Base-by-base conservation (phyloP, 2,888 invertebrate species). In the Eutolmus rufibarbis region DNA sequence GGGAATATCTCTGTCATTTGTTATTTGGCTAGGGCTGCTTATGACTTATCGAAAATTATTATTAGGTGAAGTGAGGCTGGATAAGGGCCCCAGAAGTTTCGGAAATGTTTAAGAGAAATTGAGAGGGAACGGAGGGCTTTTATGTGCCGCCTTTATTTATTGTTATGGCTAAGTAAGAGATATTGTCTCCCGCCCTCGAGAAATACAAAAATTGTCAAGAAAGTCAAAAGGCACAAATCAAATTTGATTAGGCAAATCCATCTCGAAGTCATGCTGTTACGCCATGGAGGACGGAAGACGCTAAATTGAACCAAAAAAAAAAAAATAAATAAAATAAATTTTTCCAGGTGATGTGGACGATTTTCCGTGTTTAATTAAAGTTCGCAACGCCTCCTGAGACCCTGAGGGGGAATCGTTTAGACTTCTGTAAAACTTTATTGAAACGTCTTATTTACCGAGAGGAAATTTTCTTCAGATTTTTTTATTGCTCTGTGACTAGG, bases 11-110 rank as follows among this genome's bases (percentile, higher is more conserved):
- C 51, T 51, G 51, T 79, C 79, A 51, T 79, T 79, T 79, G 51
- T 51, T 79, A 79, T 79, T 79, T 79, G 76, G 46, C 79, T 46
- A 19, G 31, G 79, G 79, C 79, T 79, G 79, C 79, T 79, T 79
- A 79, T 79, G 79, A 79, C 79, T 79, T 79, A 79, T 79, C 79
- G 79, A 79, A 79, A 79, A 79, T 79, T 79, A 79, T 51, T 46
- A 79, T 79, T 79, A 79, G 79, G 51, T 79, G 79, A 51, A 79
- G 79, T 51, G 28, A 66, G 23, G 23, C 66, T 66, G 66, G 28
- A 28, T 66, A 28, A 66, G 51, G 79, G 28, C 46, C 79, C 51
- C 51, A 31, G 28, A 79, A 79, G 51, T 28, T 66, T 28, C 79
- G 31, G 51, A 51, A 79, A 79, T 43, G 51, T 79, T 79, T 79